phyloP scores from a whole-genome alignment of 2,797 vertebrate genomes.

The Notamacropus eugenii region DNA sequence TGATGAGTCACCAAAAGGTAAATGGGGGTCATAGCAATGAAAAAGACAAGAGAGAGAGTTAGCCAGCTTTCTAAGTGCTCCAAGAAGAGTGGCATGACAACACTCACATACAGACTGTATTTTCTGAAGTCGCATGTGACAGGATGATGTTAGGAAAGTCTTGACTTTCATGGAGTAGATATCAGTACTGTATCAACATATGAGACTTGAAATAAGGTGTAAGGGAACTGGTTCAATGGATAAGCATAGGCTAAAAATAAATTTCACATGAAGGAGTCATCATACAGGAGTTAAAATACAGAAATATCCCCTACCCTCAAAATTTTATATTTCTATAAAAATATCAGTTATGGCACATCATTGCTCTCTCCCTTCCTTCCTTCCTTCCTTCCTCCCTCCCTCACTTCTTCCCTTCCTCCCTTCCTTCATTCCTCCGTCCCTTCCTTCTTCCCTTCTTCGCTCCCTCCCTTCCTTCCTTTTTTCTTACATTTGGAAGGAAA shows the following conservation, averaged over 20 bases:
- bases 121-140: neutral
- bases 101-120: neutral
- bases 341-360: neutral
- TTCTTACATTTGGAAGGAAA: neutral
- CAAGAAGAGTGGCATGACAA: neutral
- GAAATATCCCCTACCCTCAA: neutral
- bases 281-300: slow-evolving; percentile 18
- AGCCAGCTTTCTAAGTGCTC: neutral
- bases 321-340: neutral
- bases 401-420: no score
- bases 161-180: neutral
- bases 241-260: slow-evolving; percentile 27
- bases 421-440: no score
- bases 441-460: no score
- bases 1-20: neutral
- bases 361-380: neutral
- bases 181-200: neutral
- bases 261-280: slow-evolving; percentile 32
- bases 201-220: neutral
- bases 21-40: neutral
- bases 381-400: neutral
- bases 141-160: neutral
- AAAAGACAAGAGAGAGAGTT: neutral
- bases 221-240: neutral
- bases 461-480: no score